A percentile compares a stretch with the other conserved stretches of the same genome.
Evolutionary conservation across 1,140 invertebrate genomes (phyloP).

Genomic region (Heterodera schachtii): DNA sequence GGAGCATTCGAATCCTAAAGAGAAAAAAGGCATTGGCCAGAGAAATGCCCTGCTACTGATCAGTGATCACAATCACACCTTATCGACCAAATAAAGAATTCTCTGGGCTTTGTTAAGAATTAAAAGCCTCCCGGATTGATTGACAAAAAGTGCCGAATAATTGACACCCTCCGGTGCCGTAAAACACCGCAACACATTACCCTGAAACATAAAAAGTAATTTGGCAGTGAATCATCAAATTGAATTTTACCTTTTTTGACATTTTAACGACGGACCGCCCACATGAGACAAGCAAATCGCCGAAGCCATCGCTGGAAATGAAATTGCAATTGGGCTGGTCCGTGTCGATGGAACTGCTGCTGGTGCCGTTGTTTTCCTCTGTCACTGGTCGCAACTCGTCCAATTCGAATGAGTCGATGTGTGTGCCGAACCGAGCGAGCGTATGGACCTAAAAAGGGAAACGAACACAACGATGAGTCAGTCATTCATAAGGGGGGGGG

Average conservation of each 20-base stretch:
- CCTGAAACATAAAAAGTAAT: not conserved
- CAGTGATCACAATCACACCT: not conserved
- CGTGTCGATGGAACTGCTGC: not conserved
- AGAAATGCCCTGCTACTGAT: not conserved
- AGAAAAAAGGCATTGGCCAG: not conserved
- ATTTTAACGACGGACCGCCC: not conserved
- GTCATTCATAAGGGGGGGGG: too few species aligned
- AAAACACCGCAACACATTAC: not conserved
- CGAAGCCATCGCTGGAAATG: not conserved
- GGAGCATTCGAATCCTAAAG: not conserved
- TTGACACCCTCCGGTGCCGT: not conserved
- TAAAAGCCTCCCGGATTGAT: not conserved
- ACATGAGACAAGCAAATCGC: not conserved
- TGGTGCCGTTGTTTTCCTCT: too few species aligned
- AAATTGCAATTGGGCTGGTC: constrained; percentile 1
- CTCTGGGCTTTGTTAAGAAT: not conserved
- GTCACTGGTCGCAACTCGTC: constrained; percentile 2
- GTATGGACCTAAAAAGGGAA: not conserved
- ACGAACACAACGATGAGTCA: too few species aligned
- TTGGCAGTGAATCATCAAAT: not conserved
- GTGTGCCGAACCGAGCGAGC: not conserved
- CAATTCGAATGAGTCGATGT: constrained; percentile 1
- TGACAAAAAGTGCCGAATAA: constrained; percentile 5
- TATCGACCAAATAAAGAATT: not conserved
- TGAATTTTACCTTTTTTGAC: constrained; percentile 6